phyloP scores from a whole-genome alignment of 1,140 invertebrate species.

The Nebria ingens region DNA sequence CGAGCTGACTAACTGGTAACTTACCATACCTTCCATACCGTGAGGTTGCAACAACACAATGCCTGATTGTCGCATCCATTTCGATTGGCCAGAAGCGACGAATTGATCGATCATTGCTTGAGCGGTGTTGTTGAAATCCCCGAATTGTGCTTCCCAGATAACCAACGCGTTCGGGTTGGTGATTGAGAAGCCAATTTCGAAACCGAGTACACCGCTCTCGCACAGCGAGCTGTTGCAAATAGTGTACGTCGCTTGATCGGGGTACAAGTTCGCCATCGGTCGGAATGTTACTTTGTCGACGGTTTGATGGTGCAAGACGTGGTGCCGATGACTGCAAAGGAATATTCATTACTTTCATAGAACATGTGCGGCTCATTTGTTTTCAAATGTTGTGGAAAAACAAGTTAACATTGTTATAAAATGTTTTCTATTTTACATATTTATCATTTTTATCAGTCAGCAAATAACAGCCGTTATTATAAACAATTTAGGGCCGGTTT shows the following conservation, averaged over 20 bases:
- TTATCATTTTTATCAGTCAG: too few relatives aligned
- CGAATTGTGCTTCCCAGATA: conserved; percentile 98
- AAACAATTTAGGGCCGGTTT: too few relatives aligned
- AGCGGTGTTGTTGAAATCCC: conserved; percentile 98
- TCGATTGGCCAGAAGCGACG: conserved; percentile 90
- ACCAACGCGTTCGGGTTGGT: conserved; percentile 97
- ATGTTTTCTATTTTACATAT: too few relatives aligned
- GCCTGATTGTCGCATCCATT: conserved; percentile 96
- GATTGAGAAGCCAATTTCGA: conserved; percentile 96
- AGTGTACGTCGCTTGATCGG: conserved; percentile 90
- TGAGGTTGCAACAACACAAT: conserved; percentile 93
- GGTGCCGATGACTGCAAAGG: conserved; percentile 78
- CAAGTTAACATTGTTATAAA: too few relatives aligned
- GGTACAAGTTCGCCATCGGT: conserved; percentile 79
- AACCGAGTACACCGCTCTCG: conserved; percentile 83
- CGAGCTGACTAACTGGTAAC: conserved; percentile 18
- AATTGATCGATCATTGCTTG: conserved; percentile 99
- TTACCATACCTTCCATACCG: conserved; percentile 95
- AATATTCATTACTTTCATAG: too few relatives aligned
- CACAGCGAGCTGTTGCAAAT: conserved; percentile 96
- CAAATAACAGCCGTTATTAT: too few relatives aligned
- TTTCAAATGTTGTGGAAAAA: too few relatives aligned
- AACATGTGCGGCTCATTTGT: too few relatives aligned
- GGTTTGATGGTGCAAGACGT: conserved; percentile 93
- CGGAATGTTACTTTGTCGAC: conserved; percentile 91